Base-by-base conservation (phyloP, 2,113 vertebrate species). In the Symphodus melops region DNA sequence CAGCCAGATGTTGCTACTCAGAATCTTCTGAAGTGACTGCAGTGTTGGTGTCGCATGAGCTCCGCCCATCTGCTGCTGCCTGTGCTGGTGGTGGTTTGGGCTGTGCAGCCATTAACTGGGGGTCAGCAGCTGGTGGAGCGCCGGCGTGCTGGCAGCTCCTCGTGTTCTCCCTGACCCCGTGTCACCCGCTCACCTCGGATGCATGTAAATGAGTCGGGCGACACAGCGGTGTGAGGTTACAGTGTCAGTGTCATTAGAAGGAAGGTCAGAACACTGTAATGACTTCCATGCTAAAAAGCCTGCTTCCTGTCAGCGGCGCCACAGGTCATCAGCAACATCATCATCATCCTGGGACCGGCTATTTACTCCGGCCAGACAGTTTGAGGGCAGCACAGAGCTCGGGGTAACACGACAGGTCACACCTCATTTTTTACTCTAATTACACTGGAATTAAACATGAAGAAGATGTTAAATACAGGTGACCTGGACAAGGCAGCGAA, bases 281-380 rank as follows among this genome's bases (percentile, higher is more conserved):
- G 86, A 68, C 57, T 94, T 91, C 90, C 85, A 86, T 83, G 49
- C 60, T 87, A 79, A 87, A 81, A 67, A 68, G 77, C 77, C 72
- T 86, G 85, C 68, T 86, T 71, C 71, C 68, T 92, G 89, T 92
- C 91, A 93, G 76, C 49, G 36, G 65, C 49, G 7, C 63, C 60
- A 71, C 71, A 76, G 76, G 74, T 83, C 75, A 85, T 80, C 68
- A 71, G 42, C 53, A 61, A 48, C 46, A 75, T 72, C 67, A 56
- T 77, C 55, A 66, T 20, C 80, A 76, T 68, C 60, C 53, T 57
- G 72, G 62, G 63, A 65, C 68, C 44, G 39, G 63, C 39, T 68
- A 75, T 84, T 86, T 70, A 62, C 64, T 72, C 11, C 39, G 57
- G 70, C 64, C 59, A 60, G 41, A 66, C 65, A 61, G 42, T 69